Evolutionary conservation across 2,888 invertebrate species (phyloP).

Genomic region (Melipona bicolor): DNA sequence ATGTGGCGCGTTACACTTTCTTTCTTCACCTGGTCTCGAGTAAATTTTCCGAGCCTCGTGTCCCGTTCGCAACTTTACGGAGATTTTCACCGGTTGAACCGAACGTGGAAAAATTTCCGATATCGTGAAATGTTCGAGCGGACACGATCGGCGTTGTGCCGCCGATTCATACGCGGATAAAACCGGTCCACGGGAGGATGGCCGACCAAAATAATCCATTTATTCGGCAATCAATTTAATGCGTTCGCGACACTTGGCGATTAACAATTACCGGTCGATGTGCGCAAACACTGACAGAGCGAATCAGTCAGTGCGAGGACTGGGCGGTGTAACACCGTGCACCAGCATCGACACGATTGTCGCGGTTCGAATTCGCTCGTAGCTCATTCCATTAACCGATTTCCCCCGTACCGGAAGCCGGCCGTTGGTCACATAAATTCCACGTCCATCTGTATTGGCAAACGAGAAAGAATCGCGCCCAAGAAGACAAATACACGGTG

Average conservation of each 20-base stretch:
- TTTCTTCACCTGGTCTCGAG: too few species aligned
- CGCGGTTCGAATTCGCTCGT: slow-evolving; percentile 21
- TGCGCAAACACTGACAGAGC: slow-evolving; percentile 42
- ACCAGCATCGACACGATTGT: slow-evolving; percentile 29
- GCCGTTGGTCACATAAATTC: slow-evolving; percentile 17
- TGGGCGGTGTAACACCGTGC: background rate
- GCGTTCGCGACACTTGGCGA: slow-evolving; percentile 46
- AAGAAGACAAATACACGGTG: background rate
- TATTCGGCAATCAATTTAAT: slow-evolving; percentile 59
- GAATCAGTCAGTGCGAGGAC: background rate
- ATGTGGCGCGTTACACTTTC: too few species aligned
- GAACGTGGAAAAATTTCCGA: background rate
- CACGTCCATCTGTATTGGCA: background rate
- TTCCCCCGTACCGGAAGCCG: background rate
- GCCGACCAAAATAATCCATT: slow-evolving; percentile 43
- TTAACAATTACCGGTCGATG: slow-evolving; percentile 50
- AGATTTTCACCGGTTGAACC: background rate
- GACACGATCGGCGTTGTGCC: too few species aligned
- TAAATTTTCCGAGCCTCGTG: too few species aligned
- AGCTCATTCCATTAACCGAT: slow-evolving; percentile 48
- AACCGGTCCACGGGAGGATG: background rate
- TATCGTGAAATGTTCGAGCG: background rate
- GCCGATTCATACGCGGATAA: background rate
- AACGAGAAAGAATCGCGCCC: background rate
- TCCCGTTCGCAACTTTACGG: background rate